phyloP scores from a whole-genome alignment of 2,797 vertebrate genomes.

The Pseudotriccus pelzelni region DNA sequence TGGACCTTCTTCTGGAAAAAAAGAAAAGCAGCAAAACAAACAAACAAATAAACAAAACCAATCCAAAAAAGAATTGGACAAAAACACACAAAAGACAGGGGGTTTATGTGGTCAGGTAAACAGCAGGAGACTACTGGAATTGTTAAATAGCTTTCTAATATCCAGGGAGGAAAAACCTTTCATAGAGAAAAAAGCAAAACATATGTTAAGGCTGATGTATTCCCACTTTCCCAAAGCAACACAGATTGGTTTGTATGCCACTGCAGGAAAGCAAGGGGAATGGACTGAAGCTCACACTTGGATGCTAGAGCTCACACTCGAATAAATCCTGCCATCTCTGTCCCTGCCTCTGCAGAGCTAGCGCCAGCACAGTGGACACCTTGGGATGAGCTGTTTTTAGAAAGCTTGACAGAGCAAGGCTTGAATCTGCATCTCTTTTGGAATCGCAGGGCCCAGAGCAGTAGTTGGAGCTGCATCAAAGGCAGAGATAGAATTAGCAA shows the following conservation, averaged over 20 bases:
- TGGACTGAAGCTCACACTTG: neutral
- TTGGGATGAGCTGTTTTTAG: constrained; percentile 17
- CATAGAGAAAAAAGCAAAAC: neutral
- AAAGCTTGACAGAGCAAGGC: neutral
- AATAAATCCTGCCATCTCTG: neutral
- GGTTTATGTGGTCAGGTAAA: neutral
- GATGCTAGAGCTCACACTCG: neutral
- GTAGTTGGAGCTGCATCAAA: rapidly evolving
- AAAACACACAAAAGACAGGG: neutral
- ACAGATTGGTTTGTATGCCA: neutral
- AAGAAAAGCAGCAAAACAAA: rapidly evolving
- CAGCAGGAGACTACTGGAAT: neutral
- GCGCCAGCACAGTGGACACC: neutral
- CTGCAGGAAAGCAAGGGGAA: neutral
- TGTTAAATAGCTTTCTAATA: neutral
- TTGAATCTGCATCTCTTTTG: neutral
- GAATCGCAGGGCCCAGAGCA: neutral
- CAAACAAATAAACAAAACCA: rapidly evolving
- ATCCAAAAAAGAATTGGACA: neutral
- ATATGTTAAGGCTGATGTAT: neutral
- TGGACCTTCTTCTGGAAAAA: neutral
- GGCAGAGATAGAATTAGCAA: neutral
- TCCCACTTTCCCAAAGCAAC: neutral
- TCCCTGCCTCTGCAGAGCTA: neutral
- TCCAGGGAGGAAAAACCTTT: neutral